phyloP scores from a whole-genome alignment of 2,113 vertebrate genomes.

The Urocynchramus pylzowi region DNA sequence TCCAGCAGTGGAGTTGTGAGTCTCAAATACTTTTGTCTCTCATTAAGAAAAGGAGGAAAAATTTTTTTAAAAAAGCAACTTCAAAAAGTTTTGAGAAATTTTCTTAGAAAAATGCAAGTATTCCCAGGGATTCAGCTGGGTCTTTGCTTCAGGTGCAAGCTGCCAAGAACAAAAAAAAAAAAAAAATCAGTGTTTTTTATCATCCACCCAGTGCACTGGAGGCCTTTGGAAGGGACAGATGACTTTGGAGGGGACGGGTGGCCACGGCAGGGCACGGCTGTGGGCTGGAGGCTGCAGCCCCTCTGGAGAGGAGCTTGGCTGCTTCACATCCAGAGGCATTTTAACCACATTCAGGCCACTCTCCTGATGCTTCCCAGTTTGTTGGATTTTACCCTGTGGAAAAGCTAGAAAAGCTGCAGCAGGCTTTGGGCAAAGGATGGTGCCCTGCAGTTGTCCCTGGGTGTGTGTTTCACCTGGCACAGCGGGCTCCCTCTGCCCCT shows the following conservation, averaged over 20 bases:
- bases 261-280: accelerated
- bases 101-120: not conserved
- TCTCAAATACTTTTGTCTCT: not conserved
- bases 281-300: not conserved
- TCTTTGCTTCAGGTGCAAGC: not conserved
- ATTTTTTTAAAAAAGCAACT: too few relatives aligned
- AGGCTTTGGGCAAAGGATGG: not conserved
- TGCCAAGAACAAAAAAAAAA: not conserved
- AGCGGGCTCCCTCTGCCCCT: accelerated
- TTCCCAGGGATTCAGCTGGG: not conserved
- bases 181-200: accelerated
- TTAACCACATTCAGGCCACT: not conserved
- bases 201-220: accelerated
- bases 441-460: not conserved
- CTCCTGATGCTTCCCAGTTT: not conserved
- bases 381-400: accelerated
- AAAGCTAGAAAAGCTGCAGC: not conserved
- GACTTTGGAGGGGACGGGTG: not conserved
- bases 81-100: not conserved
- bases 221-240: not conserved
- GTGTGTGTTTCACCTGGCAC: accelerated
- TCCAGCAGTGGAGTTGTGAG: accelerated
- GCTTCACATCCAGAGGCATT: not conserved
- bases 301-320: not conserved
- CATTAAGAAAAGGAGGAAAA: accelerated